Evolutionary conservation across 2,113 vertebrate species (phyloP).

Genomic region (Sinocyclocheilus anophthalmus): DNA sequence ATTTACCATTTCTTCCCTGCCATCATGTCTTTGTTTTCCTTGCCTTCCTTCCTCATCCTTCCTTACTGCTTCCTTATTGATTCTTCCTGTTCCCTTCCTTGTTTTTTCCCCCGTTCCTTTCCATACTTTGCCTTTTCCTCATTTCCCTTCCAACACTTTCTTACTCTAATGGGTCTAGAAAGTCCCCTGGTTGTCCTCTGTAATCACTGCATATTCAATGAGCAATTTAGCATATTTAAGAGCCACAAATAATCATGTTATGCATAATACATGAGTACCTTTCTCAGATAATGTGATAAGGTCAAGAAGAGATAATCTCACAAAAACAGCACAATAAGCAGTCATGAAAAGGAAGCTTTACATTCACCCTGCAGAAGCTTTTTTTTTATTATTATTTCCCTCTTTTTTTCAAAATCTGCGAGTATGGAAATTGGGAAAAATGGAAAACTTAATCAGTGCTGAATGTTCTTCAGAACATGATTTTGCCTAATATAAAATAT

Average conservation of each 20-base stretch:
- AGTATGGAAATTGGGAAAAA: too few relatives aligned
- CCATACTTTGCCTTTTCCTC: too few relatives aligned
- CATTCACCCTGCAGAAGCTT: not conserved
- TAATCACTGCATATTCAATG: not conserved
- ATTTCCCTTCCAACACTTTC: not conserved
- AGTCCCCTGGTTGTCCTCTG: constrained; percentile 17
- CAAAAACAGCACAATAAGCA: not conserved
- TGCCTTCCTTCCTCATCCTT: not conserved
- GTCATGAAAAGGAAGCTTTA: not conserved
- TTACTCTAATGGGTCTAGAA: not conserved
- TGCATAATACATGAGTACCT: constrained; percentile 16
- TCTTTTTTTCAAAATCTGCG: too few relatives aligned
- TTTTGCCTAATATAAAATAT: not conserved
- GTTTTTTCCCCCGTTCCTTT: too few relatives aligned
- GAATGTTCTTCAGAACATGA: not conserved
- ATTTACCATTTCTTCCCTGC: not conserved
- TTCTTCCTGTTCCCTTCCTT: not conserved
- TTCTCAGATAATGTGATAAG: constrained; percentile 1
- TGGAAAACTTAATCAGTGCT: not conserved
- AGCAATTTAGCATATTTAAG: not conserved
- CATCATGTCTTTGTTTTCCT: too few relatives aligned
- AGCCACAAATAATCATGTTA: constrained; percentile 1
- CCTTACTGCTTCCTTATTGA: not conserved
- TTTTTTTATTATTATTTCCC: too few relatives aligned
- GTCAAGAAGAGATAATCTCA: not conserved